Conservation (phyloP, 2,888 invertebrate species). For the Chaitophorus viminalis region DNA sequence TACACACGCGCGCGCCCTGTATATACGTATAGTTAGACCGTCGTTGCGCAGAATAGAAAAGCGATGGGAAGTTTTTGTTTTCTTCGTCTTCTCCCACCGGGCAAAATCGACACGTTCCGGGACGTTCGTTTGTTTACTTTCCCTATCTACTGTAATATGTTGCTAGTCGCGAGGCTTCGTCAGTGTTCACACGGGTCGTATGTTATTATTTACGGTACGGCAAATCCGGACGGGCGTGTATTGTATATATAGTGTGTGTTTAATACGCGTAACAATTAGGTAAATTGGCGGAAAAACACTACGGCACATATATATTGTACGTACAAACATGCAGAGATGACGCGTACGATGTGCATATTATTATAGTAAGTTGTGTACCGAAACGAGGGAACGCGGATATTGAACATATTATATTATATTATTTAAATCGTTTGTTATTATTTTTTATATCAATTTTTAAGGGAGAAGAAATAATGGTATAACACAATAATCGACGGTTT, state of each 20-base stretch:
- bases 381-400: background rate
- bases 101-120: background rate
- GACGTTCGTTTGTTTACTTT: background rate
- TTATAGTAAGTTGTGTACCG: background rate
- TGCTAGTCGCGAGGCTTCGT: background rate
- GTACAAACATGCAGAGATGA: background rate
- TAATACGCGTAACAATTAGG: slow-evolving; percentile 39
- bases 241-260: background rate
- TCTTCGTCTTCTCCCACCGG: background rate
- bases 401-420: background rate
- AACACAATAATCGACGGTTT: background rate
- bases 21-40: background rate
- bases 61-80: background rate
- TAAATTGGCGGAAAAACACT: slow-evolving; percentile 49
- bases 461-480: background rate
- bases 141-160: background rate
- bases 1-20: background rate
- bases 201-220: slow-evolving; percentile 41
- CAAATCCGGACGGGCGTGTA: slow-evolving; percentile 10
- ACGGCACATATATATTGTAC: background rate
- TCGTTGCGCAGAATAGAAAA: background rate
- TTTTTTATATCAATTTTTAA: too few relatives aligned
- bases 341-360: background rate
- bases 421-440: too few relatives aligned
- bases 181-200: slow-evolving; percentile 1